Evolutionary conservation across 2,888 invertebrate genomes (phyloP), one percentile per base, ranked within the genome.

Genomic region (Hetaerina titia): DNA sequence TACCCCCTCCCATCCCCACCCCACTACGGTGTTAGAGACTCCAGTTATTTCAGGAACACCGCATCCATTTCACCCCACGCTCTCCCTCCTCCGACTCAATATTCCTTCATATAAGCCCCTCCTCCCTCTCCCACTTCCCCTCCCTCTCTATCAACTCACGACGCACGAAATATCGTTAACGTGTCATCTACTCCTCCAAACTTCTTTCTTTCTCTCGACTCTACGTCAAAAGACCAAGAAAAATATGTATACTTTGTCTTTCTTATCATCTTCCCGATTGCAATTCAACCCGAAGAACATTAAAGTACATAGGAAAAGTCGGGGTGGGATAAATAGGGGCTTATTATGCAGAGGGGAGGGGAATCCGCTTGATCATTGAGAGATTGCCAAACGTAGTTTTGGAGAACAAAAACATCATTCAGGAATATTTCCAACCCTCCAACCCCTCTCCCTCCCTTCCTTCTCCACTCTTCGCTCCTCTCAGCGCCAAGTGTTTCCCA

Each of bases 1-100:
- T 25, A n/a, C 90, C 22, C 31, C 92, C 63, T 15, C 57, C 60
- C 9, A 7, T 15, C 17, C 31, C 89, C n/a, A n/a, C 58, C 89
- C 89, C 2, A 13, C 45, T 45, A 13, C 11, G 25, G 25, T 31
- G 31, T 22, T 45, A n/a, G 92, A 92, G 69, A 92, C 92, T 92
- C 92, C 92, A 92, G 92, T 69, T 92, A 92, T 92, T 92, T 92
- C 92, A 57, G 92, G 92, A 92, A 63, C 92, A 64, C 92, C 25
- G 63, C 25, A 69, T 56, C 92, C 90, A 58, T 60, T 25, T 60
- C 90, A 90, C 60, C 60, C 60, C 63, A 60, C 58, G 9, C n/a
- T 7, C 8, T 31, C 60, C 25, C 25, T 60, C 45, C 90, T 19
- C n/a, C 56, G 57, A 57, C 19, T n/a, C 89, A 11, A 56, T 56